These are phyloP conservation scores for Biston stratarius DNA, from an alignment of 2,888 invertebrate species.

Conservation along the genomic window DNA sequence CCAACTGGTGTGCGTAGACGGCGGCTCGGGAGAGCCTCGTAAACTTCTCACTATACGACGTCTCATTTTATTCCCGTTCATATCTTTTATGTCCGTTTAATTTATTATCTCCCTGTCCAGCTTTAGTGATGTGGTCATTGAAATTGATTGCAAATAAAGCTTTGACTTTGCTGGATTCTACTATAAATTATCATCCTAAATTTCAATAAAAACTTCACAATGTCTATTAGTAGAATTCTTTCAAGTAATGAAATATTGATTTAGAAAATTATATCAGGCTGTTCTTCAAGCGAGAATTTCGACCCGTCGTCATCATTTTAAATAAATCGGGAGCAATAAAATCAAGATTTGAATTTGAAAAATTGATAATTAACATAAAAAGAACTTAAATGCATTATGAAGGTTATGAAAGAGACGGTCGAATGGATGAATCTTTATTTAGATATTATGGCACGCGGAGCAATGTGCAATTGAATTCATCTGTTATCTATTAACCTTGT, in stretches of 20 bases:
- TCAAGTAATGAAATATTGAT: slow-evolving; percentile 6
- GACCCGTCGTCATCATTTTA: slow-evolving; percentile 16
- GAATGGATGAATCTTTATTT: slow-evolving; percentile 9
- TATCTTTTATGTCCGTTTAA: slow-evolving; percentile 72
- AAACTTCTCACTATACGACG: slow-evolving; percentile 81
- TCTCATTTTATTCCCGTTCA: slow-evolving; percentile 75
- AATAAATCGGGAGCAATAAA: slow-evolving; percentile 5
- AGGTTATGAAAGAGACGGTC: slow-evolving; percentile 13
- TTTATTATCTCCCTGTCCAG: slow-evolving; percentile 60
- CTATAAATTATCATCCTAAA: slow-evolving; percentile 33
- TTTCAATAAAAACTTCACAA: slow-evolving; percentile 7
- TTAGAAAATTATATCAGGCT: not conserved
- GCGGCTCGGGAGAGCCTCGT: slow-evolving; percentile 74
- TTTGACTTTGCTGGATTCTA: slow-evolving; percentile 41
- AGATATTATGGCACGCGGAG: slow-evolving; percentile 48
- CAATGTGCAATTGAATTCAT: slow-evolving; percentile 59
- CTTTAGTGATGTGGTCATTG: slow-evolving; percentile 48
- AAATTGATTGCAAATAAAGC: slow-evolving; percentile 56
- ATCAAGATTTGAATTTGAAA: slow-evolving; percentile 6
- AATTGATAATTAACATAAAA: too few species aligned
- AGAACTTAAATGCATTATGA: slow-evolving; percentile 13
- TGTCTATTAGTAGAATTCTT: slow-evolving; percentile 6
- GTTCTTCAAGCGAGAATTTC: slow-evolving; percentile 22
- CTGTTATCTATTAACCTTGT: slow-evolving; percentile 70
- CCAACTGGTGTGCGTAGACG: slow-evolving; percentile 84